Conservation (phyloP, 2,797 vertebrate species). For the Gymnocypris eckloni region DNA sequence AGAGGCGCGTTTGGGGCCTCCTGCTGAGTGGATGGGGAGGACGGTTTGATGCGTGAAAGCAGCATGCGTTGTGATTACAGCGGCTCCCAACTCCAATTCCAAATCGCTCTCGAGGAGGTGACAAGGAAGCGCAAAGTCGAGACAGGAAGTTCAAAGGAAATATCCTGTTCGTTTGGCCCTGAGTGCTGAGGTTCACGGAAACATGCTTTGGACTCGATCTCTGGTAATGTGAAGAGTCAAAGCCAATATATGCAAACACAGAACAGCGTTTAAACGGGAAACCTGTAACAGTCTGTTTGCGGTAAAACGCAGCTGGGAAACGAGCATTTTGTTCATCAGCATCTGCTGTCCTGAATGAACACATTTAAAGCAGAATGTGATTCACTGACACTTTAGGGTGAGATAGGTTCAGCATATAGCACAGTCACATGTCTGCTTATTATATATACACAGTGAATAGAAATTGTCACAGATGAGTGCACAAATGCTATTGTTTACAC, state of each 20-base stretch:
- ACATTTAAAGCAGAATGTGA: not conserved
- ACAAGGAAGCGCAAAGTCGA: slow-evolving; percentile 23
- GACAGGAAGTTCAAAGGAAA: slow-evolving; percentile 29
- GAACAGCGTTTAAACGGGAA: not conserved
- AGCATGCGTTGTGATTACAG: slow-evolving; percentile 40
- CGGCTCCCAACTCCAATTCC: slow-evolving; percentile 5
- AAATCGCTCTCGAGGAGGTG: slow-evolving; percentile 28
- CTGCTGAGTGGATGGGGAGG: slow-evolving; percentile 45
- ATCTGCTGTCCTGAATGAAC: not conserved
- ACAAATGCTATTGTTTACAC: too few species aligned
- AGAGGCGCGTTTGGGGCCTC: slow-evolving; percentile 28
- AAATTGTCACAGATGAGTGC: too few species aligned
- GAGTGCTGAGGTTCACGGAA: not conserved
- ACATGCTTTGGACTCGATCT: not conserved
- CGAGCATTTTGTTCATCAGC: not conserved
- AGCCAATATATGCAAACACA: not conserved
- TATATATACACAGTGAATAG: too few species aligned
- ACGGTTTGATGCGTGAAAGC: slow-evolving; percentile 40
- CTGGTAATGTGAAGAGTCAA: not conserved
- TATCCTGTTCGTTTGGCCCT: not conserved
- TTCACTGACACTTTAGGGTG: not conserved
- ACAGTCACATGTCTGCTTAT: not conserved
- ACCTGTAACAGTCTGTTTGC: not conserved
- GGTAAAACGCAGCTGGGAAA: not conserved
- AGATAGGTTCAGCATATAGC: not conserved